Base-by-base conservation (phyloP, 2,888 invertebrate genomes). In the Mimas tiliae region DNA sequence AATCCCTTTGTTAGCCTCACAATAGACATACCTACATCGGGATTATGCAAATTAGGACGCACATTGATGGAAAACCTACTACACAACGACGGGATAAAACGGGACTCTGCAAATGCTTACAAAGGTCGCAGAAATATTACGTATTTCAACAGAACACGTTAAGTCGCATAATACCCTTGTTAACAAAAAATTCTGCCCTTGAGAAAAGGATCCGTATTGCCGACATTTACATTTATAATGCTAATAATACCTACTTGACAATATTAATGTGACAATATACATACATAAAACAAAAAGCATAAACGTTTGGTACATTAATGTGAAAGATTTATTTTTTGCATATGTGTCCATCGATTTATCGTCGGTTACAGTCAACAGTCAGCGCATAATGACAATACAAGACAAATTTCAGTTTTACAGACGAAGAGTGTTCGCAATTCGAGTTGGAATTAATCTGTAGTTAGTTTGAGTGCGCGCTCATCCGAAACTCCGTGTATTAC, bases 91-190 rank as follows among this genome's bases (percentile, higher is more conserved):
- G 65, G 69, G 69, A 74, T 73, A 74, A 77, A 77, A 72, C 68
- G 69, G 68, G 68, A 53, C n/a, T 72, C 76, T 71, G 72, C 74
- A 78, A 78, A 74, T 68, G 77, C 80, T 81, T 75, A 80, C 80
- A 81, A 80, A 79, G 77, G 78, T 80, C 74, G 71, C 71, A 72
- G 72, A 72, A 76, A 76, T 78, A 77, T 74, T 75, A 69, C 73
- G 71, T 71, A 72, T 76, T 74, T 73, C 74, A 70, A 69, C 71
- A 67, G 71, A 74, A 78, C 75, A 80, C 71, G 77, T 76, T 80
- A 78, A 76, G 69, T 74, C 78, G 67, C 70, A 74, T 78, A 80
- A 78, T 78, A 82, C 79, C 80, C 75, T 77, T 77, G 80, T 80
- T 83, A 81, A 79, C 81, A 83, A 82, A 81, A 82, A 81, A 77